Evolutionary conservation across 2,113 vertebrate genomes (phyloP).

Genomic region (Sorex araneus): DNA sequence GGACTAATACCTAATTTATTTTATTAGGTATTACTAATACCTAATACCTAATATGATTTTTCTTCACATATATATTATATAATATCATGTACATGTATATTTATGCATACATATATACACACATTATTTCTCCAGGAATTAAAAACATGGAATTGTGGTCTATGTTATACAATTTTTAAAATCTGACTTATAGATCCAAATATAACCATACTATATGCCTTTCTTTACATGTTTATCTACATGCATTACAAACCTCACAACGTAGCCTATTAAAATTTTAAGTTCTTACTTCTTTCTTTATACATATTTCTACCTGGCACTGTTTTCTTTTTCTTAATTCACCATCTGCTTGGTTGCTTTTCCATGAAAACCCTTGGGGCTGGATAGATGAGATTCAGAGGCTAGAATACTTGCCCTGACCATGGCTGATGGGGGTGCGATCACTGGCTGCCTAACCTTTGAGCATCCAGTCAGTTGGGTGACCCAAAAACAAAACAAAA

Average conservation of each 20-base stretch:
- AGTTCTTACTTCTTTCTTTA: neutral
- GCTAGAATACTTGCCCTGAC: too few species aligned
- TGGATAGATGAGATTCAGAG: too few species aligned
- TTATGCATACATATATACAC: too few species aligned
- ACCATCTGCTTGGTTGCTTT: neutral
- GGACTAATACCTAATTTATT: neutral
- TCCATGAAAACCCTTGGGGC: too few species aligned
- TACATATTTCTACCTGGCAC: neutral
- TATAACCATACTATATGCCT: neutral
- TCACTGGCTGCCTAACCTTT: too few species aligned
- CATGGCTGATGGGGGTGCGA: too few species aligned
- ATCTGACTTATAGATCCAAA: neutral
- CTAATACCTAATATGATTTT: neutral
- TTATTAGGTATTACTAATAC: neutral
- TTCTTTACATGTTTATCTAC: neutral
- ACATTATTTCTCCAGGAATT: neutral
- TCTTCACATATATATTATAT: too few species aligned
- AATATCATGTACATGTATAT: too few species aligned
- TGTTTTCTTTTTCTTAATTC: neutral
- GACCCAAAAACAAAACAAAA: too few species aligned
- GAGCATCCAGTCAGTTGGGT: too few species aligned
- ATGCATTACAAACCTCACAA: neutral
- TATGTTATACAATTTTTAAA: too few species aligned
- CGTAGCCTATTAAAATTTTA: neutral
- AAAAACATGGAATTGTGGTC: too few species aligned